A percentile compares a stretch with the other conserved stretches of the same genome.
These are phyloP conservation scores for Seriola aureovittata DNA, from an alignment of 2,113 vertebrate genomes.

Conservation along the genomic window DNA sequence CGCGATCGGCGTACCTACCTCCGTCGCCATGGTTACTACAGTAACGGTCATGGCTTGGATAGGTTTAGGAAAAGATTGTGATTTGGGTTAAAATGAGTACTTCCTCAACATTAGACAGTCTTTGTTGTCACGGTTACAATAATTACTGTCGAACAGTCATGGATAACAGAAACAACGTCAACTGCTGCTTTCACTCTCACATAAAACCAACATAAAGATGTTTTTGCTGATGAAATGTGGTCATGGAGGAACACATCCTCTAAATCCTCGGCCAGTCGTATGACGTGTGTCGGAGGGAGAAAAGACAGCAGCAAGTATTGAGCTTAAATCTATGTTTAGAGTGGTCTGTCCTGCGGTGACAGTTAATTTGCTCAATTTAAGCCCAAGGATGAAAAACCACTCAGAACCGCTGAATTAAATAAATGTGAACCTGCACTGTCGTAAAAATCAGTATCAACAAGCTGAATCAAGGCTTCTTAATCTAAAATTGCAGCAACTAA, in stretches of 20 bases:
- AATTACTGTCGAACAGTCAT: too few species aligned
- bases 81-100: too few species aligned
- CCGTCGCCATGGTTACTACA: too few species aligned
- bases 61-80: too few species aligned
- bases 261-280: not conserved
- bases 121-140: too few species aligned
- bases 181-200: too few species aligned
- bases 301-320: not conserved
- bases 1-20: too few species aligned
- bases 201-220: too few species aligned
- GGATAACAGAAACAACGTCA: too few species aligned
- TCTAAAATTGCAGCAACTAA: not conserved
- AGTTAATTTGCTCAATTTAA: constrained; percentile 29
- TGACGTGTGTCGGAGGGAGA: not conserved
- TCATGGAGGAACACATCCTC: not conserved
- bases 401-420: not conserved
- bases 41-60: too few species aligned
- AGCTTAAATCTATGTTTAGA: constrained; percentile 12
- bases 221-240: too few species aligned
- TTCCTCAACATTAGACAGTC: too few species aligned
- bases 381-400: not conserved
- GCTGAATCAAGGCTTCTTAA: constrained; percentile 16
- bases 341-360: constrained; percentile 17
- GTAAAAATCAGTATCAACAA: constrained; percentile 11
- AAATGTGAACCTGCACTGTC: not conserved